Base-by-base conservation (phyloP, 2,113 vertebrate genomes). In the Dissostichus mawsoni region DNA sequence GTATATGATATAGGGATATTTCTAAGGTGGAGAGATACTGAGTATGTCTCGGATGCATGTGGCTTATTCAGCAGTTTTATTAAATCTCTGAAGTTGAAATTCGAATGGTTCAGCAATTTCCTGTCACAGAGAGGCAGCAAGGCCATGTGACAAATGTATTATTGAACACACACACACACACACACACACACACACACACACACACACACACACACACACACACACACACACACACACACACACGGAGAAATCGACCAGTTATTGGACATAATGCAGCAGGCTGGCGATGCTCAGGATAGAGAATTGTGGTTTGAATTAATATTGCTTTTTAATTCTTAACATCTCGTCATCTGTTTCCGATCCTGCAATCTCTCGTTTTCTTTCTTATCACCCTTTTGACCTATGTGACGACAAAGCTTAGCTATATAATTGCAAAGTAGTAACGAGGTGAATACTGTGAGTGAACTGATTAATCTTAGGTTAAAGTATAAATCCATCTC, bases 81-180 rank as follows among this genome's bases (percentile, higher is more conserved):
- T 12, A 20, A 7, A 47, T 64, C 11, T 23, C 41, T 8, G 11
- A 41, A n/a, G 16, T 62, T 8, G 17, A 11, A 62, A 11, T 17
- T 11, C 11, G 33, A 17, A 25, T 16, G n/a, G 52, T 44, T 44
- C 33, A 23, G 17, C 3, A 18, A 8, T 16, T 51, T 47, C 41
- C 18, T 23, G 33, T 69, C 17, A 41, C 18, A 36, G 58, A 63
- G 58, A 52, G 59, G 33, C 33, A 64, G 48, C 2, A 16, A 70
- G 51, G 59, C 68, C 59, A 57, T 58, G 36, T 78, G 52, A 41
- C 17, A 57, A 17, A 44, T 48, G 36, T 25, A 64, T 64, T 63
- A 78, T 63, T 78, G 58, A 64, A 44, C 33, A 45, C 36, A 36
- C 36, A 57, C 74, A 58, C 68, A 64, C 58, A 23, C 57, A 65